Evolutionary conservation across 2,113 vertebrate species (phyloP).

Genomic region (Nibea albiflora): DNA sequence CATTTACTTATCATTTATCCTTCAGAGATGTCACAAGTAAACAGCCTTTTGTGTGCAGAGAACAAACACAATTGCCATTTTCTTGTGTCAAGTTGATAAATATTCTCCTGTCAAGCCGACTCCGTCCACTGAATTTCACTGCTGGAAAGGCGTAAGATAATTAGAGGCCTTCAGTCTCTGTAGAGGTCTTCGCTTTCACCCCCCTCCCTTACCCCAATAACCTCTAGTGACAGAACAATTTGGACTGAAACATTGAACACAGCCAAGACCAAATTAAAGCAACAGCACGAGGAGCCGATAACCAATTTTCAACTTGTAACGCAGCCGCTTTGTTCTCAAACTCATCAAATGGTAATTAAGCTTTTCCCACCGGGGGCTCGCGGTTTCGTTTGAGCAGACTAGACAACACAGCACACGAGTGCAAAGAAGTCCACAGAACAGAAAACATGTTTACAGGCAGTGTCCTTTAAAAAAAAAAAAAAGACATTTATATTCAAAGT

Average conservation of each 20-base stretch:
- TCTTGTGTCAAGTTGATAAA: slow-evolving; percentile 30
- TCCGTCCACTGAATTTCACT: slow-evolving; percentile 25
- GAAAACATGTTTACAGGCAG: slow-evolving; percentile 7
- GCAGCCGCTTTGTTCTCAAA: slow-evolving; percentile 67
- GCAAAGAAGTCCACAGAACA: slow-evolving; percentile 10
- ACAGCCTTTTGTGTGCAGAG: slow-evolving; percentile 12
- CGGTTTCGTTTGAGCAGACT: slow-evolving; percentile 20
- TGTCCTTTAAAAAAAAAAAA: not conserved
- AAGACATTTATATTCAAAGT: slow-evolving; percentile 1
- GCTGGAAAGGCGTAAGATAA: slow-evolving; percentile 62
- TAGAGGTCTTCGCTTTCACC: slow-evolving; percentile 34
- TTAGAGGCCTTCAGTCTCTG: slow-evolving; percentile 54
- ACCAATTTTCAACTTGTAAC: slow-evolving; percentile 75
- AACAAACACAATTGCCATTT: slow-evolving; percentile 20
- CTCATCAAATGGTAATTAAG: slow-evolving; percentile 77
- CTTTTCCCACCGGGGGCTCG: slow-evolving; percentile 42
- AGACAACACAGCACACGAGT: slow-evolving; percentile 29
- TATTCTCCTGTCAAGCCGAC: slow-evolving; percentile 35
- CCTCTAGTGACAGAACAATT: slow-evolving; percentile 78
- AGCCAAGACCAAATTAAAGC: slow-evolving; percentile 71
- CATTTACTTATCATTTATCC: slow-evolving; percentile 21
- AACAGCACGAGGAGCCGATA: slow-evolving; percentile 68
- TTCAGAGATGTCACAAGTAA: slow-evolving; percentile 14
- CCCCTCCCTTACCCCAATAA: slow-evolving; percentile 42
- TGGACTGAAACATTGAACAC: slow-evolving; percentile 73